Evolutionary conservation across 2,113 vertebrate genomes (phyloP), one percentile per base, ranked within the genome.

Genomic region (Ranitomeya imitator): DNA sequence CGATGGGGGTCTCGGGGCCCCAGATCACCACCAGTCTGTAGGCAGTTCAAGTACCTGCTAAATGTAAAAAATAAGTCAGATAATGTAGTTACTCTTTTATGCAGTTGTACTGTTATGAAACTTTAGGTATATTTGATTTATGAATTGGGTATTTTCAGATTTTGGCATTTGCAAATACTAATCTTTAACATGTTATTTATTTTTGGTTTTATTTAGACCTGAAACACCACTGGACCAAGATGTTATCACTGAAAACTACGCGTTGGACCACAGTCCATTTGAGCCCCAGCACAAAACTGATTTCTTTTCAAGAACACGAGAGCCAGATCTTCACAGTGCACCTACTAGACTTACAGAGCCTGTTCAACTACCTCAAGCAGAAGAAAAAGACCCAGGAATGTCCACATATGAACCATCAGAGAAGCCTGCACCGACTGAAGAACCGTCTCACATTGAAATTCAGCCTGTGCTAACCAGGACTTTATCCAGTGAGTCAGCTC

Each of bases 401-500:
- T 97, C 97, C 90, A 96, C 97, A 89, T 90, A 91, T 89, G 93
- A 95, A 21, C 94, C 96, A 63, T 71, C 94, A 31, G 90, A 89
- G 55, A 85, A 95, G 12, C 85, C 54, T 15, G 86, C 85, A 83
- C 92, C 94, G 90, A 93, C 94, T 12, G 97, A 98, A 74, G 97
- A 99, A 21, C 1, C 94, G 90, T 85, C 94, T 82, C 54, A 91
- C 88, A 91, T 93, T 18, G 96, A 96, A 74, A 93, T 94, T 80
- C 96, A 97, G 73, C 94, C 96, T 88, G 94, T 95, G 31, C 93
- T 97, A 3, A 97, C 98, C 90, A 97, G 95, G 92, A 98, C 95
- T 88, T 91, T 98, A 87, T 98, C 97, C 18, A 97, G 97, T 90
- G 97, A 96, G 37, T 97, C 97, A 83, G 96, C 93, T 90, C 97